A percentile compares a stretch with the other conserved stretches of the same genome.
These are phyloP conservation scores for Pipistrellus nathusii DNA, from an alignment of 2,797 vertebrate species.

Conservation along the genomic window DNA sequence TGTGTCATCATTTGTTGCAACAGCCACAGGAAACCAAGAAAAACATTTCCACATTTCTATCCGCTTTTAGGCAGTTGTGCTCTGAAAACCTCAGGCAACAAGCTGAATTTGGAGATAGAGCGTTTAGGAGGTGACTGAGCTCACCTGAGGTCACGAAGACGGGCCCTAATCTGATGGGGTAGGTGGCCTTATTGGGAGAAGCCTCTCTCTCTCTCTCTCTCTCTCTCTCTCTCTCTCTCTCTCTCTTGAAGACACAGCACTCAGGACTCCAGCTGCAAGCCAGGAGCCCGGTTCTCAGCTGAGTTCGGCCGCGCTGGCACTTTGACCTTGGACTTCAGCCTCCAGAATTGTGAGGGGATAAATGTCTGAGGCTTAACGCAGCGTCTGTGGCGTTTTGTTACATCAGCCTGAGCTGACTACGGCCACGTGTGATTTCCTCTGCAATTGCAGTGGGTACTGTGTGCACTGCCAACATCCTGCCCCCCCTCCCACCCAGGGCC, in stretches of 20 bases:
- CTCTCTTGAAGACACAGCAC: not conserved
- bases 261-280: not conserved
- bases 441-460: not conserved
- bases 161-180: not conserved
- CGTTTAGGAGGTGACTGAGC: not conserved
- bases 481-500: not conserved
- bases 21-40: not conserved
- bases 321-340: not conserved
- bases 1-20: not conserved
- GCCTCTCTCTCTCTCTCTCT: not conserved
- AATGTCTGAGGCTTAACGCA: not conserved
- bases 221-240: not conserved
- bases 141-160: not conserved
- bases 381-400: not conserved
- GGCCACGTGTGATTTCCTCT: no score
- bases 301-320: not conserved
- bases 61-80: accelerated
- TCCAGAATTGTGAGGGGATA: not conserved
- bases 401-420: accelerated
- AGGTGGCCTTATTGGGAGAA: no score
- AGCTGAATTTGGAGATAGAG: not conserved
- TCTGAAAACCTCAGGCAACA: not conserved
- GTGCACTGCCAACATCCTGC: accelerated
- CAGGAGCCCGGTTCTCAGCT: not conserved
- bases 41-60: not conserved